These are phyloP conservation scores for Gyrodactylus bullatarudis DNA, from an alignment of 1,140 invertebrate species.

Conservation along the genomic window DNA sequence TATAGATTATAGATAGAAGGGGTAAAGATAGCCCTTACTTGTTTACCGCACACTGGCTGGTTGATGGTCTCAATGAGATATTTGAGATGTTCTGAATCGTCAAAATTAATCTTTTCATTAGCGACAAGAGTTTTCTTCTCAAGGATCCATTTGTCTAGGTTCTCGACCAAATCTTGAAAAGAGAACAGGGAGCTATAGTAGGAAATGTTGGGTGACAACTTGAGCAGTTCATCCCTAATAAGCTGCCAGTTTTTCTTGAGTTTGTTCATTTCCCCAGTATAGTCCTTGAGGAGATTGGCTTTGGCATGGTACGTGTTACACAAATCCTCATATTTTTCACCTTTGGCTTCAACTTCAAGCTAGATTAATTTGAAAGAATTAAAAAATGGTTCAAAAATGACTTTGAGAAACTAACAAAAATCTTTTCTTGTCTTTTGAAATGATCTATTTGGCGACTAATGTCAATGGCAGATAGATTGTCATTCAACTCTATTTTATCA, in stretches of 20 bases:
- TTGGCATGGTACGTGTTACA: neutral
- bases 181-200: neutral
- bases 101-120: neutral
- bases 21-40: neutral
- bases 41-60: neutral
- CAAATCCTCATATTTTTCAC: neutral
- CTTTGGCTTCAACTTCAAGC: neutral
- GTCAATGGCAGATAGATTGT: neutral
- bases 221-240: neutral
- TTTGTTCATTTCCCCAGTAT: neutral
- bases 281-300: neutral
- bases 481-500: neutral
- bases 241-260: neutral
- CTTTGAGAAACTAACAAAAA: neutral
- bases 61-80: neutral
- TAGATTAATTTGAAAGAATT: neutral
- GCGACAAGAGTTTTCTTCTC: neutral
- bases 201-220: neutral
- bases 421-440: neutral
- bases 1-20: too few relatives aligned
- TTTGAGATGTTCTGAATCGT: neutral
- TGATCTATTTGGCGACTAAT: neutral
- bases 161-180: neutral
- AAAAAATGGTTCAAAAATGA: neutral
- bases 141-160: neutral